A percentile compares a stretch with the other conserved stretches of the same genome.
These are phyloP conservation scores for Globodera rostochiensis DNA, from an alignment of 1,140 invertebrate genomes.

Conservation along the genomic window DNA sequence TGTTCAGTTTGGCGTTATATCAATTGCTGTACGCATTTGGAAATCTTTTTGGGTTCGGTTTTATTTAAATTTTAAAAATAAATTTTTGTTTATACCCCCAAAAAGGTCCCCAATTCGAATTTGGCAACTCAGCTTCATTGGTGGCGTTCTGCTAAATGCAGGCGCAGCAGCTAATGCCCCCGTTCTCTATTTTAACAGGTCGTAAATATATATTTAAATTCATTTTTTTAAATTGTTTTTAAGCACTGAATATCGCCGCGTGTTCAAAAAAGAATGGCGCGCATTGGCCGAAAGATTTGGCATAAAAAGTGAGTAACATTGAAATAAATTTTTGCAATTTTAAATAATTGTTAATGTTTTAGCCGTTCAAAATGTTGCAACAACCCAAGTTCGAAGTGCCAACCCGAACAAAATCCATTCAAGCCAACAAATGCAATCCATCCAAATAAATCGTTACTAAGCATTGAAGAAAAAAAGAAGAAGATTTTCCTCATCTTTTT, in stretches of 20 bases:
- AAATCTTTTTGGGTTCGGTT: neutral
- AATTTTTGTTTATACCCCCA: neutral
- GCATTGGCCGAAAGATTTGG: neutral
- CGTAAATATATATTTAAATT: no score
- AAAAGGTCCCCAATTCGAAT: neutral
- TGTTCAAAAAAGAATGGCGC: slow-evolving; percentile 3
- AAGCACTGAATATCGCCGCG: slow-evolving; percentile 2
- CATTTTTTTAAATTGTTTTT: no score
- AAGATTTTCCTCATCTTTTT: no score
- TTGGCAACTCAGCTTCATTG: slow-evolving; percentile 23
- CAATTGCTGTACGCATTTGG: neutral
- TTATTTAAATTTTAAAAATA: neutral
- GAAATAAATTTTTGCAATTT: neutral
- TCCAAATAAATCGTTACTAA: neutral
- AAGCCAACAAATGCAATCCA: neutral
- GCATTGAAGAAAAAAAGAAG: no score
- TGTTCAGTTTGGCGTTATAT: neutral
- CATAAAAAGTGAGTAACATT: neutral
- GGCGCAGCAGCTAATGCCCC: slow-evolving; percentile 5
- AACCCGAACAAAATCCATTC: neutral
- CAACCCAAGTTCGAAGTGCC: neutral
- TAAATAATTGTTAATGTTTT: neutral
- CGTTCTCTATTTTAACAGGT: slow-evolving; percentile 14
- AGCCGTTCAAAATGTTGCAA: neutral
- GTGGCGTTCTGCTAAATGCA: neutral